Evolutionary conservation across 2,113 vertebrate genomes (phyloP).

Genomic region (Lagenorhynchus albirostris): DNA sequence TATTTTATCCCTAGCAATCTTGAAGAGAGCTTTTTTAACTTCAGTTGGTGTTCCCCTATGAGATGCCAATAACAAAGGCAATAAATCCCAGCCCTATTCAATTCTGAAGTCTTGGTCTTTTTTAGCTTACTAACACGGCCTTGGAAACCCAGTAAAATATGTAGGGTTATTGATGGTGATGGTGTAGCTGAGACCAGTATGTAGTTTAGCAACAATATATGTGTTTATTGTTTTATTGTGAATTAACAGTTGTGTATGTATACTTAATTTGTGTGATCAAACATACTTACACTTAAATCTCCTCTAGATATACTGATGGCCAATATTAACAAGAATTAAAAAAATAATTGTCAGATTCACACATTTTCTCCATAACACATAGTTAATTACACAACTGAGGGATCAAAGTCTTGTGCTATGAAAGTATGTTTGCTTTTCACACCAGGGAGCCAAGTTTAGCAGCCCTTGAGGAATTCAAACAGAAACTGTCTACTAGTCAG

Average conservation of each 20-base stretch:
- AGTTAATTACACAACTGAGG: conserved; percentile 38
- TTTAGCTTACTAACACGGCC: neutral
- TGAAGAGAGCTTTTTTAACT: neutral
- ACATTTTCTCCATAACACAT: conserved; percentile 33
- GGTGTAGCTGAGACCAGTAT: neutral
- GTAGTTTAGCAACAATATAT: neutral
- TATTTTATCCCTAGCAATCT: neutral
- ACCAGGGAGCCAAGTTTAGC: conserved; percentile 49
- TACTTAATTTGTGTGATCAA: neutral
- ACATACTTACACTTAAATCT: neutral
- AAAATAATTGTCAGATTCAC: conserved; percentile 27
- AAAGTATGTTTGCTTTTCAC: conserved; percentile 57
- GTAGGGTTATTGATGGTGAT: neutral
- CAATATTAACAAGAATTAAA: neutral
- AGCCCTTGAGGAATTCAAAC: conserved; percentile 56
- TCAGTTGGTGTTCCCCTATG: neutral
- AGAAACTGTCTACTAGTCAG: conserved; percentile 36
- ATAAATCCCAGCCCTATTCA: neutral
- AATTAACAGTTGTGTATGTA: neutral
- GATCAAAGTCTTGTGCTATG: conserved; percentile 33
- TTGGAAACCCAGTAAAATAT: conserved; percentile 11
- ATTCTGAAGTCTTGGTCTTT: neutral
- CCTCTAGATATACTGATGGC: neutral
- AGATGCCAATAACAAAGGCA: neutral
- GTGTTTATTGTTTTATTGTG: neutral